These are phyloP conservation scores for Taeniopygia guttata DNA, from an alignment of 2,797 vertebrate species.

Conservation along the genomic window DNA sequence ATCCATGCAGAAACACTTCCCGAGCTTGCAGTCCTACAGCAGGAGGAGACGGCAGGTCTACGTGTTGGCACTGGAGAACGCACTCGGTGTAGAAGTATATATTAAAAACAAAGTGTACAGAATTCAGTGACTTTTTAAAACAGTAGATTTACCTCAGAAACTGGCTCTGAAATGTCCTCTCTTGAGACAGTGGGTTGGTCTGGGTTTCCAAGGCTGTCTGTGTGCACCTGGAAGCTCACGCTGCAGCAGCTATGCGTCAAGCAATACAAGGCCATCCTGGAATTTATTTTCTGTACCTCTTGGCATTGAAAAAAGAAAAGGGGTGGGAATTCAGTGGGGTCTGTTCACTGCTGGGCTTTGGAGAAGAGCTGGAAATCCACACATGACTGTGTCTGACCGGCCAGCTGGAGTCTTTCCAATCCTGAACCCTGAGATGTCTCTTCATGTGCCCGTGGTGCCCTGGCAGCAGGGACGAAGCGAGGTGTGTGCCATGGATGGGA, in stretches of 20 bases:
- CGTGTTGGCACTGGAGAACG: slow-evolving; percentile 58
- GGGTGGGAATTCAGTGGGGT: not conserved
- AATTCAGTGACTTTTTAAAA: slow-evolving; percentile 61
- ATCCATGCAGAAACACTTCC: not conserved
- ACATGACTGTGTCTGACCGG: not conserved
- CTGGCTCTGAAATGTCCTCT: slow-evolving; percentile 69
- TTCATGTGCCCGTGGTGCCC: not conserved
- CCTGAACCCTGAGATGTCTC: not conserved
- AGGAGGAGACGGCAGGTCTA: not conserved
- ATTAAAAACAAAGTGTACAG: slow-evolving; percentile 67
- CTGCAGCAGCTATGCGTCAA: slow-evolving; percentile 45
- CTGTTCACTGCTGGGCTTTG: not conserved
- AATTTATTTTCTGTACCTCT: slow-evolving; percentile 18
- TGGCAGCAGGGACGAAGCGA: not conserved
- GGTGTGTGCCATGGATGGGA: not conserved
- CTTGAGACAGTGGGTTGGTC: slow-evolving; percentile 37
- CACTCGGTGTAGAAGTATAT: slow-evolving; percentile 61
- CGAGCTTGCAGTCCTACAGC: not conserved
- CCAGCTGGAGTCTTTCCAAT: not conserved
- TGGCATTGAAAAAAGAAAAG: not conserved
- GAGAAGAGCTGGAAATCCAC: not conserved
- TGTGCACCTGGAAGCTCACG: not conserved
- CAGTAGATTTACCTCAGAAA: slow-evolving; percentile 81
- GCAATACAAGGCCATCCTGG: slow-evolving; percentile 69
- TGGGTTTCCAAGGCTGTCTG: not conserved